A percentile compares a stretch with the other conserved stretches of the same genome.
Conservation (phyloP, 1,140 invertebrate species). For the Homarus americanus region DNA sequence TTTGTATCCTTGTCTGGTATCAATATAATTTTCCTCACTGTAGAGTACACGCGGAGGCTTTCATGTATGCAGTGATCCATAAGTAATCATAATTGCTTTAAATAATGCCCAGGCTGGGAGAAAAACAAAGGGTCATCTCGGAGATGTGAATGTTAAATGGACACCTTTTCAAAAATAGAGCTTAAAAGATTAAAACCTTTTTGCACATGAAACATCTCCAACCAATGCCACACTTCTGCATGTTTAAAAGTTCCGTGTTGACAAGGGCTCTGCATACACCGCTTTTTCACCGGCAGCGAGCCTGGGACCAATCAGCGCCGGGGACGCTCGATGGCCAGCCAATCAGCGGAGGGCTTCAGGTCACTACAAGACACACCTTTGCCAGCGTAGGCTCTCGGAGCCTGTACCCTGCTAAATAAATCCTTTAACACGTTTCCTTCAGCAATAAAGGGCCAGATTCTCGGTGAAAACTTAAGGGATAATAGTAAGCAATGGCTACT, state of each 20-base stretch:
- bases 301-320: slow-evolving; percentile 34
- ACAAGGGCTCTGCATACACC: slow-evolving; percentile 55
- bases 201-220: slow-evolving; percentile 55
- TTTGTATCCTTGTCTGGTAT: too few species aligned
- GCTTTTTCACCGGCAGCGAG: slow-evolving; percentile 43
- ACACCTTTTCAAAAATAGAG: slow-evolving; percentile 28
- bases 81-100: slow-evolving; percentile 36
- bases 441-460: slow-evolving; percentile 23
- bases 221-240: slow-evolving; percentile 62
- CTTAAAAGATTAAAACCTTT: slow-evolving; percentile 47
- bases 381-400: slow-evolving; percentile 11
- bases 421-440: slow-evolving; percentile 42
- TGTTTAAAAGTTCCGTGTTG: slow-evolving; percentile 54
- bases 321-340: slow-evolving; percentile 37
- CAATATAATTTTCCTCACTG: not conserved
- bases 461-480: slow-evolving; percentile 15
- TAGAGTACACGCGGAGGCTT: slow-evolving; percentile 17
- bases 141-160: slow-evolving; percentile 45
- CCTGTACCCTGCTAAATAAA: slow-evolving; percentile 52
- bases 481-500: slow-evolving; percentile 38
- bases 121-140: slow-evolving; percentile 48
- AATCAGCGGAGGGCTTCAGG: slow-evolving; percentile 60
- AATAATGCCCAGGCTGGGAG: slow-evolving; percentile 7
- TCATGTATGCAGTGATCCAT: not conserved
- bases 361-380: slow-evolving; percentile 31